A percentile compares a stretch with the other conserved stretches of the same genome.
Conservation (phyloP, 2,113 vertebrate genomes). For the Datnioides undecimradiatus region DNA sequence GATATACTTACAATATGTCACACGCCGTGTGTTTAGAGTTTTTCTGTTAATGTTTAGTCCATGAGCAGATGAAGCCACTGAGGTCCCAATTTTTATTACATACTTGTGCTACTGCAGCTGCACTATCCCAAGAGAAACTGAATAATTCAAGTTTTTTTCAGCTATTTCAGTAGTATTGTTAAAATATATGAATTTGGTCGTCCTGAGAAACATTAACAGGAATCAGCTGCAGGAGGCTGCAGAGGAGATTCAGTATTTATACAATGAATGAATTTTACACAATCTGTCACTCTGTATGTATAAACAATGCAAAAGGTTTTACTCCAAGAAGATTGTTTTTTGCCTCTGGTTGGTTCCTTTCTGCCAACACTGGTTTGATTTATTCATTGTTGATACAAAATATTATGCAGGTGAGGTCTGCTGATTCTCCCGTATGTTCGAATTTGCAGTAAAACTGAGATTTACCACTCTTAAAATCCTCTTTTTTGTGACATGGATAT, state of each 20-base stretch:
- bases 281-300: conserved; percentile 18
- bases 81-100: conserved; percentile 26
- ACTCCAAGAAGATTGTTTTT: conserved; percentile 34
- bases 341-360: conserved; percentile 39
- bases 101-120: conserved; percentile 25
- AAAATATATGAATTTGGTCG: background rate
- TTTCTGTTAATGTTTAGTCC: conserved; percentile 48
- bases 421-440: conserved; percentile 53
- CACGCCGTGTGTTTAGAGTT: conserved; percentile 28
- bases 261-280: conserved; percentile 12
- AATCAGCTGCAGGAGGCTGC: conserved; percentile 5
- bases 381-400: conserved; percentile 60
- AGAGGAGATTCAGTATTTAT: background rate
- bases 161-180: conserved; percentile 12
- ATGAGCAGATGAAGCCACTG: conserved; percentile 36
- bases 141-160: conserved; percentile 31
- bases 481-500: conserved; percentile 39
- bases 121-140: conserved; percentile 17
- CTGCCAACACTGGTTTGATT: conserved; percentile 50
- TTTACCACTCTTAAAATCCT: conserved; percentile 50
- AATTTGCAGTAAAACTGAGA: conserved; percentile 58
- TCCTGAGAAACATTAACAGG: conserved; percentile 6
- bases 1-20: conserved; percentile 66
- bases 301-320: conserved; percentile 52
- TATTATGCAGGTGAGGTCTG: conserved; percentile 52